A percentile compares a stretch with the other conserved stretches of the same genome.
phyloP scores from a whole-genome alignment of 2,888 invertebrate genomes.

The Colletes collaris region DNA sequence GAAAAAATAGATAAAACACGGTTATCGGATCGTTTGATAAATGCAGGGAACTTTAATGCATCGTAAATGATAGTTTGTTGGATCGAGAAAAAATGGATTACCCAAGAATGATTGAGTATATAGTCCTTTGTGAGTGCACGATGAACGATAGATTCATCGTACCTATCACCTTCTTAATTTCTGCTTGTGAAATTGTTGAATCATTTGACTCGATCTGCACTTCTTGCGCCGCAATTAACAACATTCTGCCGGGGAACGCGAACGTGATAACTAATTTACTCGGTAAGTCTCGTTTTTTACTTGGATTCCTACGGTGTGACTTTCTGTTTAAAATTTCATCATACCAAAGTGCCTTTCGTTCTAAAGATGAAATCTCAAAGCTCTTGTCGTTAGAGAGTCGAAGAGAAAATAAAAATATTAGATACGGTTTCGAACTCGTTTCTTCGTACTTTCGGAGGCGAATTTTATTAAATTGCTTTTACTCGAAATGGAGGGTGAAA shows the following conservation, averaged over 20 bases:
- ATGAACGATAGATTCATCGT: neutral
- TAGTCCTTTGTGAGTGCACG: neutral
- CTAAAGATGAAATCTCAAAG: too few species aligned
- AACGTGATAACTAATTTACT: too few species aligned
- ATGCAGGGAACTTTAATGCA: neutral
- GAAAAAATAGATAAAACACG: neutral
- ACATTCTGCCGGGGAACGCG: neutral
- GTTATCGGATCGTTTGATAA: neutral
- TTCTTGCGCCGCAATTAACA: conserved; percentile 16
- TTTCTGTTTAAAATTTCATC: conserved; percentile 7
- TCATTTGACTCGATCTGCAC: neutral
- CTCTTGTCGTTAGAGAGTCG: too few species aligned
- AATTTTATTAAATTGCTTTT: too few species aligned
- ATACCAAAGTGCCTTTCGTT: neutral
- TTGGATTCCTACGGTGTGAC: neutral
- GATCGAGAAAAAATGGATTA: conserved; percentile 2
- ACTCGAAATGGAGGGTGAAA: too few species aligned
- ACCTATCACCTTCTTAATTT: neutral
- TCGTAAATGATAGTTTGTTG: neutral
- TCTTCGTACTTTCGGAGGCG: too few species aligned
- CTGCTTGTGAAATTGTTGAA: conserved; percentile 14
- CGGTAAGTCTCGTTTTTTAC: too few species aligned
- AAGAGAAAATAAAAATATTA: neutral
- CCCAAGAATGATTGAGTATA: neutral
- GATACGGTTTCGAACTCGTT: too few species aligned